phyloP scores from a whole-genome alignment of 2,888 invertebrate species.

The Dolichopus griseipennis region DNA sequence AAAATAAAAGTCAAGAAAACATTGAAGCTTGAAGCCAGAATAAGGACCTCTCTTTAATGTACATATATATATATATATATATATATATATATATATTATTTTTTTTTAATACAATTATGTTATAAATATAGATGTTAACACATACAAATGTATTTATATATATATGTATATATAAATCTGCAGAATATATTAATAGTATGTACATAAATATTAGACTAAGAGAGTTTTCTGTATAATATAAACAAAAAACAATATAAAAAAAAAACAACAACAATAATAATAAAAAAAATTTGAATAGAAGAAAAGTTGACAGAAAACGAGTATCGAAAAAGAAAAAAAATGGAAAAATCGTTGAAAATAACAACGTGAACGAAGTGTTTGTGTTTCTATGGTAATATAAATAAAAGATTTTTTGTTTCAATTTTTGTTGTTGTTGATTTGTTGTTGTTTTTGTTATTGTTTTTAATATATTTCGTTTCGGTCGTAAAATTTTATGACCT shows the following conservation, averaged over 20 bases:
- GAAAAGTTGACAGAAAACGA: no score
- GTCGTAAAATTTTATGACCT: conserved; percentile 6
- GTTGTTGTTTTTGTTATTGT: background rate
- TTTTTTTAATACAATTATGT: no score
- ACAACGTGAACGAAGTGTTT: background rate
- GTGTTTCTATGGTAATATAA: background rate
- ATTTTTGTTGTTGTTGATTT: background rate
- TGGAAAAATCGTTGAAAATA: background rate
- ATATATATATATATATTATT: background rate
- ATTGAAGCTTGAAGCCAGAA: background rate
- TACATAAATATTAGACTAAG: no score
- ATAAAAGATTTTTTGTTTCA: background rate
- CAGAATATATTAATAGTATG: no score
- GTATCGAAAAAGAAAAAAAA: background rate
- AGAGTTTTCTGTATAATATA: no score
- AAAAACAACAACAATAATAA: no score
- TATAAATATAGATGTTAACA: no score
- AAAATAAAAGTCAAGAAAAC: no score
- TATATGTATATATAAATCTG: no score
- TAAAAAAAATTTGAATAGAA: no score
- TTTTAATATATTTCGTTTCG: background rate
- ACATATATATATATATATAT: background rate
- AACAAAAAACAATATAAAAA: no score
- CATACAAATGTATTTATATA: no score
- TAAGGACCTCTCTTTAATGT: background rate